phyloP scores from a whole-genome alignment of 1,140 invertebrate species.

The Venturia canescens region DNA sequence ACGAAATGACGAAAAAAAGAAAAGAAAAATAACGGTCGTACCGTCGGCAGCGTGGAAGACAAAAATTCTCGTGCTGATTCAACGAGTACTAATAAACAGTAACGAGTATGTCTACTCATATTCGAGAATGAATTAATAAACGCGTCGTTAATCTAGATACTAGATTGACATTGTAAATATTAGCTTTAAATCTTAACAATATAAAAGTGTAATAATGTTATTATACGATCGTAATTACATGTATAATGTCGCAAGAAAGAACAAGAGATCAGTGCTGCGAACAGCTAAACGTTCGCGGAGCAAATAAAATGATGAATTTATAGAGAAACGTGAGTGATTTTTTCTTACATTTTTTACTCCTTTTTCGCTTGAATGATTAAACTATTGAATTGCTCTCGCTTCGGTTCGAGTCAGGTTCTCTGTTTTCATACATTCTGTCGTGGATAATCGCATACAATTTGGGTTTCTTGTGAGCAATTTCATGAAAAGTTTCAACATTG shows the following conservation, averaged over 20 bases:
- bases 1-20: neutral
- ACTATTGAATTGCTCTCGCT: too few relatives aligned
- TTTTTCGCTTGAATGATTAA: too few relatives aligned
- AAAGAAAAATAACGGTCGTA: neutral
- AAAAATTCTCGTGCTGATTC: neutral
- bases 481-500: too few relatives aligned
- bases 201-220: constrained; percentile 5
- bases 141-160: constrained; percentile 7
- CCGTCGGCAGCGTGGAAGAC: neutral
- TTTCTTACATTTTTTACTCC: neutral
- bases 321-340: neutral
- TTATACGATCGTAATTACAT: constrained; percentile 8
- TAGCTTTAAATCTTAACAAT: constrained; percentile 17
- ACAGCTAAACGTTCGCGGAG: neutral
- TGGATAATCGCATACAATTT: too few relatives aligned
- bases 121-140: constrained; percentile 5
- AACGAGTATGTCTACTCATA: neutral
- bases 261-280: neutral
- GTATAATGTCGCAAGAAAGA: neutral
- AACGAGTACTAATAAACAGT: neutral
- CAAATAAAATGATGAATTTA: constrained; percentile 26
- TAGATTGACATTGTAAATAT: constrained; percentile 29
- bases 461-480: too few relatives aligned
- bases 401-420: too few relatives aligned
- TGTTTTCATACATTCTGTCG: too few relatives aligned